These are phyloP conservation scores for Dicrurus megarhynchus DNA, from an alignment of 2,113 vertebrate species.

Conservation along the genomic window DNA sequence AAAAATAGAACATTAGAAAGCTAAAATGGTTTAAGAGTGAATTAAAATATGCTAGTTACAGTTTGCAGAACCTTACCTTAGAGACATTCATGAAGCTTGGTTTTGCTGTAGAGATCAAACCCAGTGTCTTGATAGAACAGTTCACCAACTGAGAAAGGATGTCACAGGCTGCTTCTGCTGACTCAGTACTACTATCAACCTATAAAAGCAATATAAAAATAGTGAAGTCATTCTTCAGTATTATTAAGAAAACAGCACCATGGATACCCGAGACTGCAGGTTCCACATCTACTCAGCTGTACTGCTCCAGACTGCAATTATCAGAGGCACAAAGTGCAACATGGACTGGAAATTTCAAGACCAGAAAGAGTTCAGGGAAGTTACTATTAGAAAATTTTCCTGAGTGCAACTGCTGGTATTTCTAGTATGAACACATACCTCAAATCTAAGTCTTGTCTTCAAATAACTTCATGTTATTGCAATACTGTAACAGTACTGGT, in stretches of 20 bases:
- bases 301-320: not conserved
- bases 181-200: conserved; percentile 90
- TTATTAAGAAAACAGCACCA: not conserved
- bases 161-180: conserved; percentile 88
- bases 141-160: conserved; percentile 92
- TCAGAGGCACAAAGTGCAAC: not conserved
- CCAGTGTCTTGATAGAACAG: conserved; percentile 87
- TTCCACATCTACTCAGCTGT: not conserved
- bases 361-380: not conserved
- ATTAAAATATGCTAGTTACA: not conserved
- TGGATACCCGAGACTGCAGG: not conserved
- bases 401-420: not conserved
- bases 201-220: conserved; percentile 45
- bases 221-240: not conserved
- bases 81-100: conserved; percentile 91
- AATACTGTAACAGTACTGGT: not conserved
- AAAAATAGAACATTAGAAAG: not conserved
- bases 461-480: not conserved
- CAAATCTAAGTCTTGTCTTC: not conserved
- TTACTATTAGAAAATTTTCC: not conserved
- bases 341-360: not conserved
- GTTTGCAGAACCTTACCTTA: conserved; percentile 71
- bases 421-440: not conserved
- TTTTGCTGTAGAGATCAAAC: conserved; percentile 88
- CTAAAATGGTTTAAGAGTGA: not conserved